These are phyloP conservation scores for Heliconius ethilla DNA, from an alignment of 2,888 invertebrate species.

Conservation along the genomic window DNA sequence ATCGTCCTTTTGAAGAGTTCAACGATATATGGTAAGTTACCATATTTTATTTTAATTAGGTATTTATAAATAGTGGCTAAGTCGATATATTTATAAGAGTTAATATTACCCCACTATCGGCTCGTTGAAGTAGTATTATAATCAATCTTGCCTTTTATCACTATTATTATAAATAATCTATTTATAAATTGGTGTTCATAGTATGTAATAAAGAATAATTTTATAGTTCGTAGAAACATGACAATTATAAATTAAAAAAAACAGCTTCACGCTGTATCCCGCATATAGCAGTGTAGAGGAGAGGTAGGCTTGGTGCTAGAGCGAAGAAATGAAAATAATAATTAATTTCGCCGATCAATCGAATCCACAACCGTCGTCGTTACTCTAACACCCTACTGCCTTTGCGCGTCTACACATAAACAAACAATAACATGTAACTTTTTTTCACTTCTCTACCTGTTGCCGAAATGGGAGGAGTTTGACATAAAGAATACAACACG, in stretches of 20 bases:
- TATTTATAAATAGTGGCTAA: constrained; percentile 28
- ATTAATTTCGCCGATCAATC: background rate
- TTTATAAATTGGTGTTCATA: constrained; percentile 34
- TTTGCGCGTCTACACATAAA: too few relatives aligned
- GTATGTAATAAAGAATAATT: constrained; percentile 18
- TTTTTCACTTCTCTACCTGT: constrained; percentile 56
- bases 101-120: constrained; percentile 27
- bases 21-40: constrained; percentile 27
- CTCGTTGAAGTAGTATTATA: constrained; percentile 30
- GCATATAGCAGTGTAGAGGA: too few relatives aligned
- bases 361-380: too few relatives aligned
- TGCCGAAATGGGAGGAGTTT: constrained; percentile 68
- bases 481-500: constrained; percentile 51
- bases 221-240: background rate
- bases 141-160: constrained; percentile 38
- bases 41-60: background rate
- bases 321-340: too few relatives aligned
- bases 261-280: background rate
- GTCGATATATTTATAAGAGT: constrained; percentile 11
- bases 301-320: too few relatives aligned
- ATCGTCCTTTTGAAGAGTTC: constrained; percentile 27
- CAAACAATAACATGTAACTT: background rate
- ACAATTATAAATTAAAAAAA: background rate
- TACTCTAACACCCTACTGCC: too few relatives aligned
- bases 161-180: constrained; percentile 33